Evolutionary conservation across 2,113 vertebrate genomes (phyloP).

Genomic region (Phocoena phocoena): DNA sequence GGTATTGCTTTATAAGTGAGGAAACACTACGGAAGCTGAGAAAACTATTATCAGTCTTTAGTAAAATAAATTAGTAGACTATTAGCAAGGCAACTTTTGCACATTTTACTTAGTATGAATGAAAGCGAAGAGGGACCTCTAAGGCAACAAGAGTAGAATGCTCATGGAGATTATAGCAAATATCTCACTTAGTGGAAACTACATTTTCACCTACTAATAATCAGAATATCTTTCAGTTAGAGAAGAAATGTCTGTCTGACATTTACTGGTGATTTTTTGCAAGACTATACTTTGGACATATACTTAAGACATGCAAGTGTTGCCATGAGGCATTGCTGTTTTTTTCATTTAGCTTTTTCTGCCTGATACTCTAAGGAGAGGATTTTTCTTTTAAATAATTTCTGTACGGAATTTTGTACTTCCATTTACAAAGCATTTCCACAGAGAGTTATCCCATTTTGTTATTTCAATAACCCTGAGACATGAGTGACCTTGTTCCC

Average conservation of each 20-base stretch:
- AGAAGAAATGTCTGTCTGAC: constrained; percentile 38
- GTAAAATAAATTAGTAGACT: constrained; percentile 44
- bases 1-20: constrained; percentile 23
- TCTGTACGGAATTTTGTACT: not conserved
- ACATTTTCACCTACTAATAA: constrained; percentile 38
- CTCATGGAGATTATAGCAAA: not conserved
- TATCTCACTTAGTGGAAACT: constrained; percentile 24
- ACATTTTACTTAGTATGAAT: constrained; percentile 16
- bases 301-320: not conserved
- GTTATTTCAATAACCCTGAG: not conserved
- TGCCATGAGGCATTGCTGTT: not conserved
- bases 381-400: not conserved
- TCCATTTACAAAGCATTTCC: constrained; percentile 4
- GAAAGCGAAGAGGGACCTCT: not conserved
- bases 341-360: constrained; percentile 3
- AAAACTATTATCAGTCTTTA: constrained; percentile 34
- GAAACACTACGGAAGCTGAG: constrained; percentile 26
- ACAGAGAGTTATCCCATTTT: not conserved
- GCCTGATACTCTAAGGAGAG: not conserved
- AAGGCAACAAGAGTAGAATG: not conserved
- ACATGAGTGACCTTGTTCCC: not conserved
- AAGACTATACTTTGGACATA: not conserved
- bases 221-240: not conserved
- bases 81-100: constrained; percentile 16
- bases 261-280: constrained; percentile 25